These are phyloP conservation scores for Aculops lycopersici DNA, from an alignment of 1,140 invertebrate species.

Conservation along the genomic window DNA sequence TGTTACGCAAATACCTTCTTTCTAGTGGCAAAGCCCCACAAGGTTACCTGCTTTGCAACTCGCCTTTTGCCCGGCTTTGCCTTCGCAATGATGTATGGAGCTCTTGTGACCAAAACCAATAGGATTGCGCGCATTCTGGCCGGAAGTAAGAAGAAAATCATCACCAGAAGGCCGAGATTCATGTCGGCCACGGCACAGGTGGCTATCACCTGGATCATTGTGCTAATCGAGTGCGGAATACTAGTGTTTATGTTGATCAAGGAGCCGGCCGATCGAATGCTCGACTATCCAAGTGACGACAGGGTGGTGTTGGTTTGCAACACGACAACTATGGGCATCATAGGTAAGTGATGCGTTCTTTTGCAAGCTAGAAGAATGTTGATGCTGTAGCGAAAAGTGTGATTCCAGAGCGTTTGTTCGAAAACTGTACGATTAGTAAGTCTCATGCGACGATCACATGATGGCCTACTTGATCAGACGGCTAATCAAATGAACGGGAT, in stretches of 20 bases:
- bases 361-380: too few relatives aligned
- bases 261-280: constrained; percentile 28
- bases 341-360: too few relatives aligned
- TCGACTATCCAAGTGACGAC: constrained; percentile 21
- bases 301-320: constrained; percentile 31
- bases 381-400: too few relatives aligned
- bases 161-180: constrained; percentile 36
- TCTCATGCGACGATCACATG: too few relatives aligned
- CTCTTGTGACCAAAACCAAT: constrained; percentile 51
- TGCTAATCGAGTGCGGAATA: constrained; percentile 32
- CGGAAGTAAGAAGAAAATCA: constrained; percentile 41
- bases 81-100: constrained; percentile 49
- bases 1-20: constrained; percentile 27
- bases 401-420: too few relatives aligned
- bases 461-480: too few relatives aligned
- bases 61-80: constrained; percentile 36
- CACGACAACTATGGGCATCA: constrained; percentile 25
- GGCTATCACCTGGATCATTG: constrained; percentile 27
- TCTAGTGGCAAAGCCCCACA: constrained; percentile 32
- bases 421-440: too few relatives aligned
- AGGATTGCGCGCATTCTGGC: constrained; percentile 47
- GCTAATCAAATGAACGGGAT: too few relatives aligned
- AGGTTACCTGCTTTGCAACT: constrained; percentile 28
- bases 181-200: constrained; percentile 28
- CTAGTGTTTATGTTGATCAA: constrained; percentile 30